Evolutionary conservation across 1,140 invertebrate species (phyloP), one percentile per base, ranked within the genome.

Genomic region (Neuroterus valhalla): DNA sequence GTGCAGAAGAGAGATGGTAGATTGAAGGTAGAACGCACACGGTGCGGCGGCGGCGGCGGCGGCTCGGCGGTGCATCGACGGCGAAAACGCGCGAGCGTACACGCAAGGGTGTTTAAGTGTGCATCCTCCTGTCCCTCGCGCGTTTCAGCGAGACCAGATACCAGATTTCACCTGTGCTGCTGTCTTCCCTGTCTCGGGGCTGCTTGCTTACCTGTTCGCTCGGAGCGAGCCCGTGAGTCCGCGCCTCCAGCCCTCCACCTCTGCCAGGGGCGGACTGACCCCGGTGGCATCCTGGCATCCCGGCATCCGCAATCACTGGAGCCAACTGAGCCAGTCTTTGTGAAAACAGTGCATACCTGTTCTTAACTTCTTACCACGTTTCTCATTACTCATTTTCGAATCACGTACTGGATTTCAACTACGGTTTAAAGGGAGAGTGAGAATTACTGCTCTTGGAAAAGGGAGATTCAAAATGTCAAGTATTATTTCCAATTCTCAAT

Each of bases 81-180:
- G 31, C 31, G 31, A 38, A 38, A 38, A 80, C 79, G 78, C 72
- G 78, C 72, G 70, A 79, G 78, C 76, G 70, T 82, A 78, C 86
- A 85, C 82, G 88, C 88, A 87, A 86, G 81, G 85, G 86, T 88
- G 83, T 87, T 88, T 87, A 84, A 86, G 82, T 85, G 84, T 82
- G 81, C 79, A 84, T 84, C 81, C 81, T 82, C 79, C 74, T 76
- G 78, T 78, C 79, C 78, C 70, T 76, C 62, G 52, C 76, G 76
- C 72, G 75, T 75, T 77, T 55, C 69, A 44, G 66, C 78, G 81
- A 70, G 78, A 71, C 78, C 85, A 84, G 83, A 86, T 85, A 85
- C 82, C 84, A 87, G 86, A 89, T 89, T 88, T 86, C 86, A 88
- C 85, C 84, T 87, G 88, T 84, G 80, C 81, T 81, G 82, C 81